A percentile compares a stretch with the other conserved stretches of the same genome.
These are phyloP conservation scores for Epistrophe eligans DNA, from an alignment of 2,888 invertebrate genomes.

Conservation along the genomic window DNA sequence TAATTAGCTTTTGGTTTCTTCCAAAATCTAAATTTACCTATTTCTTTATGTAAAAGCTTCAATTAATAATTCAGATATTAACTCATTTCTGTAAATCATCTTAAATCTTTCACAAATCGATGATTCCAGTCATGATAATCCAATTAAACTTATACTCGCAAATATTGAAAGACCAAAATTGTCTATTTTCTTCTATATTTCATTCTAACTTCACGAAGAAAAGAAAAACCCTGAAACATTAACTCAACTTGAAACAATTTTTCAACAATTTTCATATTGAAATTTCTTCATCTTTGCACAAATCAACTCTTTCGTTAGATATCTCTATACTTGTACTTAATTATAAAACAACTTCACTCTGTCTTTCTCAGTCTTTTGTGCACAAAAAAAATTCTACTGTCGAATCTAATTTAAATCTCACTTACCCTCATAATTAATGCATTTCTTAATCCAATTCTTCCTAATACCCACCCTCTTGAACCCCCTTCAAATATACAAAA, in stretches of 20 bases:
- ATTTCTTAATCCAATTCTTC: constrained; percentile 47
- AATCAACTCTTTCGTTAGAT: background rate
- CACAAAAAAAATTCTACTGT: background rate
- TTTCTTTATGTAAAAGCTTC: no score
- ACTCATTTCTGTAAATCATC: background rate
- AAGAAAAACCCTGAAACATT: background rate
- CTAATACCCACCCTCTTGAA: background rate
- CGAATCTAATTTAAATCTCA: constrained; percentile 61
- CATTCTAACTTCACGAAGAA: background rate
- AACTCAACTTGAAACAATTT: background rate
- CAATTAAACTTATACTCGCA: background rate
- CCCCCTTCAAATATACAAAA: constrained; percentile 34
- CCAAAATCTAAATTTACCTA: no score
- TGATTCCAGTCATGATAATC: no score
- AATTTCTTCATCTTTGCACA: background rate
- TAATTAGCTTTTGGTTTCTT: no score
- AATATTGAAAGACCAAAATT: background rate
- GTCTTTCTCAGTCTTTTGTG: background rate
- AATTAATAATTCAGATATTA: background rate
- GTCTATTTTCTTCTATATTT: background rate
- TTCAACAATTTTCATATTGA: constrained; percentile 2
- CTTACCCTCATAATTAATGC: constrained; percentile 71
- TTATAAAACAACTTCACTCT: constrained; percentile 17
- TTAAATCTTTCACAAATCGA: no score
- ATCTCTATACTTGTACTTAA: background rate